Evolutionary conservation across 2,888 invertebrate species (phyloP).

Genomic region (Acheta domesticus): DNA sequence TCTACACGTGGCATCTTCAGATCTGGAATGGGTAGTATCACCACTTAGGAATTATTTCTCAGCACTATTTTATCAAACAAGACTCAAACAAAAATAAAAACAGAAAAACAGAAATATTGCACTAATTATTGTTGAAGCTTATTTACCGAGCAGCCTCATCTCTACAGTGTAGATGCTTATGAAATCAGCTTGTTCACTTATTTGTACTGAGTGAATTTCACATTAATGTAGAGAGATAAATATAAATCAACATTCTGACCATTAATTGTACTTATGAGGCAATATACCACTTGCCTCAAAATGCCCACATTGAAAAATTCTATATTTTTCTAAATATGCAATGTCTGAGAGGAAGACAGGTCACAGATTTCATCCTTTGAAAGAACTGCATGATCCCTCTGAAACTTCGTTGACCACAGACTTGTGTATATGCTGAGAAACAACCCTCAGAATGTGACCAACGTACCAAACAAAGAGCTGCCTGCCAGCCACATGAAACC

Average conservation of each 20-base stretch:
- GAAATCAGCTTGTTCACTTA: too few relatives aligned
- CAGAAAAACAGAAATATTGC: background rate
- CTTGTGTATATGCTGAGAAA: constrained; percentile 7
- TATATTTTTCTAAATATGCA: too few relatives aligned
- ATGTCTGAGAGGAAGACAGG: too few relatives aligned
- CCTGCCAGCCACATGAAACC: background rate
- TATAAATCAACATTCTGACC: too few relatives aligned
- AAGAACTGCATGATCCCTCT: too few relatives aligned
- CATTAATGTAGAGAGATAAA: too few relatives aligned
- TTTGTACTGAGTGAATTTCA: too few relatives aligned
- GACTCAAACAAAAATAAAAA: background rate
- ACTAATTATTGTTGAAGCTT: background rate
- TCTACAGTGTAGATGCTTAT: background rate
- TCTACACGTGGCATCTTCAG: constrained; percentile 10
- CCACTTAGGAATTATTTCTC: constrained; percentile 4
- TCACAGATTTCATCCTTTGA: too few relatives aligned
- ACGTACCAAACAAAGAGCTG: background rate
- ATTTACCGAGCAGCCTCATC: background rate
- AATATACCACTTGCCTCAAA: too few relatives aligned
- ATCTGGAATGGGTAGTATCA: constrained; percentile 18
- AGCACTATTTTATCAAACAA: background rate
- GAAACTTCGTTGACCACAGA: too few relatives aligned
- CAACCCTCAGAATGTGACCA: constrained; percentile 21
- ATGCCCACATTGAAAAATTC: too few relatives aligned
- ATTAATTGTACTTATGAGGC: too few relatives aligned